Percentiles rank a stretch among this genome's conserved stretches.
These are phyloP conservation scores for Calephelis perditalis DNA, from an alignment of 2,888 invertebrate genomes.

Conservation along the genomic window DNA sequence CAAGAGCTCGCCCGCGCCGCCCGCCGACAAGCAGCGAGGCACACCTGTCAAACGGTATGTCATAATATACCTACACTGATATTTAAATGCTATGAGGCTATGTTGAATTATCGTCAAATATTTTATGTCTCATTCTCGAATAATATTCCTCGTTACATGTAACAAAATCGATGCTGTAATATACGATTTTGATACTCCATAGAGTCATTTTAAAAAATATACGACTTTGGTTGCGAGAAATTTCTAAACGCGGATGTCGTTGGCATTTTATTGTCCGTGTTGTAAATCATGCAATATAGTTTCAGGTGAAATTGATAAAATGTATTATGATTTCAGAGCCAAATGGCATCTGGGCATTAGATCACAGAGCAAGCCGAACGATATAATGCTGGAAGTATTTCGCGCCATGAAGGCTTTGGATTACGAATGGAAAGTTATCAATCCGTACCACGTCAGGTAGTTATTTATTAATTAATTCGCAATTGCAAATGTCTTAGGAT, in stretches of 20 bases:
- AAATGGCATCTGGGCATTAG: constrained; percentile 99
- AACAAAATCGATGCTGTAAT: no score
- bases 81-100: no score
- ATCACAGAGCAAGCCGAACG: constrained; percentile 98
- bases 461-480: not conserved
- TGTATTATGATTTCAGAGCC: constrained; percentile 75
- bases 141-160: no score
- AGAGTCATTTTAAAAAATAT: no score
- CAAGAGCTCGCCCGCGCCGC: constrained; percentile 84
- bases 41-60: constrained; percentile 85
- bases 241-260: no score
- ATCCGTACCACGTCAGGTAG: constrained; percentile 93
- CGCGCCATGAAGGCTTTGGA: constrained; percentile 98
- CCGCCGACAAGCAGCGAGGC: constrained; percentile 60
- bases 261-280: no score
- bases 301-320: no score
- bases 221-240: no score
- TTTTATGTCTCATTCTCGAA: no score
- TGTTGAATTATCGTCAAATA: no score
- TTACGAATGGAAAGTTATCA: constrained; percentile 99
- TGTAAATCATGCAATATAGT: no score
- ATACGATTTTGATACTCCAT: no score
- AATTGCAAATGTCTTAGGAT: not conserved
- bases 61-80: not conserved
- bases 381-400: constrained; percentile 99